Base-by-base conservation (phyloP, 2,113 vertebrate species). In the Ophiodon elongatus region DNA sequence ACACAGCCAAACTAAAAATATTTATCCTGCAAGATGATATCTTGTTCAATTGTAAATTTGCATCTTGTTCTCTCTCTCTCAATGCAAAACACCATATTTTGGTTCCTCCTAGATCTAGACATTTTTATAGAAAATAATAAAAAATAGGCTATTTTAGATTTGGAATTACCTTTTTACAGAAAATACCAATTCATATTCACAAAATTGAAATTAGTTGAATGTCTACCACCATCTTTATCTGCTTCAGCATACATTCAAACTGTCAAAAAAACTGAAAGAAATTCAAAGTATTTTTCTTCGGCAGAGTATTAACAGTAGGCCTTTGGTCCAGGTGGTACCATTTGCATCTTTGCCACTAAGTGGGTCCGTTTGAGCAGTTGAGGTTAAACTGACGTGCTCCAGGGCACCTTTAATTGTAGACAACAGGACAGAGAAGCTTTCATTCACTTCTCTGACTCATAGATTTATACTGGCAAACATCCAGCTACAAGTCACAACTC, bases 401-500 rank as follows among this genome's bases (percentile, higher is more conserved):
- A 15, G 11, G 37, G 17, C 60, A 54, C 8, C 29, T 75, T 71
- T 47, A 52, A 50, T 2, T 41, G 9, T 33, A 76, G 54, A 50
- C 37, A 31, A 52, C 41, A 76, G 39, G 17, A 73, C 11, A 23
- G 8, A 23, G 10, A 23, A n/a, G 27, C 39, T 41, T 41, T 74
- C 59, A 60, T 83, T 80, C 41, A 62, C 66, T 75, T 75, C 11
- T 11, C 5, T 0, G 25, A 45, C 37, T 15, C 4, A 33, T 25
- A 52, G 25, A 66, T 43, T 76, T 54, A 33, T 71, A 3, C 23
- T 76, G 31, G 43, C 66, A 39, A 33, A 17, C 11, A 4, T 75
- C 57, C 68, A 52, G 27, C n/a, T 47, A 8, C 62, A 63, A 62
- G 65, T 63, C 41, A 52, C 73, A 52, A 39, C 70, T 60, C 31